phyloP scores from a whole-genome alignment of 2,113 vertebrate genomes.

The Ailuropoda melanoleuca region DNA sequence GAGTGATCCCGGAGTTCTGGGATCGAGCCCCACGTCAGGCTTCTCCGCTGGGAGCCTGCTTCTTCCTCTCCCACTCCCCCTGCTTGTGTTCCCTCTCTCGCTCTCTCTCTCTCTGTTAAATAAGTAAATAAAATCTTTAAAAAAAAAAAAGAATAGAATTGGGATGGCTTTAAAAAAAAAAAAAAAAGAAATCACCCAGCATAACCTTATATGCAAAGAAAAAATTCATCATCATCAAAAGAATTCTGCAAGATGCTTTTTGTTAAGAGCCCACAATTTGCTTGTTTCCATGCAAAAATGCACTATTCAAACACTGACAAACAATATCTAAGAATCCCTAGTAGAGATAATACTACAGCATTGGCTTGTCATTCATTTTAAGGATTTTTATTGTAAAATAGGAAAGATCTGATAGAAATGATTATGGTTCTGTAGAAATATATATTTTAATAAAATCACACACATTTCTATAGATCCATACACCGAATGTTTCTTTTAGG shows the following conservation, averaged over 20 bases:
- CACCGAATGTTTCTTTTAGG: slow-evolving; percentile 54
- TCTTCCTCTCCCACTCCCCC: too few species aligned
- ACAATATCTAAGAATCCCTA: slow-evolving; percentile 67
- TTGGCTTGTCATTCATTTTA: slow-evolving; percentile 76
- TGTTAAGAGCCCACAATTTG: slow-evolving; percentile 68
- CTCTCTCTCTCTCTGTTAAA: too few species aligned
- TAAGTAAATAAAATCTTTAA: too few species aligned
- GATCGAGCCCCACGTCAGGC: too few species aligned
- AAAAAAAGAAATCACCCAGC: background rate
- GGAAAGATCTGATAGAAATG: slow-evolving; percentile 69
- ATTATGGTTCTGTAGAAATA: slow-evolving; percentile 72
- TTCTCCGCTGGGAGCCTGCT: too few species aligned
- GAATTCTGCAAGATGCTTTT: slow-evolving; percentile 62
- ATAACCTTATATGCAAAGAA: slow-evolving; percentile 60
- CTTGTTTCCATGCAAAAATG: slow-evolving; percentile 67
- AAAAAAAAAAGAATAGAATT: too few species aligned
- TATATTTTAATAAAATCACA: slow-evolving; percentile 70
- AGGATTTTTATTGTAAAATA: slow-evolving; percentile 66
- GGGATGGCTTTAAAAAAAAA: too few species aligned
- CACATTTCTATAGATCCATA: slow-evolving; percentile 63
- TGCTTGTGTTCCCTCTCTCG: too few species aligned
- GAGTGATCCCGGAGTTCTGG: too few species aligned
- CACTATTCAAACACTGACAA: slow-evolving; percentile 76
- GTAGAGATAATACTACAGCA: slow-evolving; percentile 71
- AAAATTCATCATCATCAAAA: slow-evolving; percentile 66